Evolutionary conservation across 2,797 vertebrate species (phyloP).

Genomic region (Tapirus indicus): DNA sequence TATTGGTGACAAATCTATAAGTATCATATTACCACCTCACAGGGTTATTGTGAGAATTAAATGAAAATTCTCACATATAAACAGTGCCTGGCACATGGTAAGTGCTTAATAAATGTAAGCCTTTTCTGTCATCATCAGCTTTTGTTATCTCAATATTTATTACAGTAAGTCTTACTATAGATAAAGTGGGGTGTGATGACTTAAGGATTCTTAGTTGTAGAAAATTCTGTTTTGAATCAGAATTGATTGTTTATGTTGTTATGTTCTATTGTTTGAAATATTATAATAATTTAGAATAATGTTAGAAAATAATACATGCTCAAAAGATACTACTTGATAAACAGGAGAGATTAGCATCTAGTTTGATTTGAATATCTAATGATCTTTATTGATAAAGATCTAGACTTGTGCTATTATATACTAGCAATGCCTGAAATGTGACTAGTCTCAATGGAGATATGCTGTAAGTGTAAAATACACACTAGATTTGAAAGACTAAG

Average conservation of each 20-base stretch:
- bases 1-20: neutral
- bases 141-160: neutral
- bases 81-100: neutral
- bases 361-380: neutral
- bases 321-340: neutral
- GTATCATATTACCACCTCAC: neutral
- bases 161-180: neutral
- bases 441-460: neutral
- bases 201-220: conserved; percentile 14
- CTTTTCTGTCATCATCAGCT: neutral
- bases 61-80: neutral
- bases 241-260: neutral
- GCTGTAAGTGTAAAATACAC: neutral
- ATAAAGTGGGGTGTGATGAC: neutral
- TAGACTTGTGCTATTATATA: neutral
- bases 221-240: neutral
- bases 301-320: neutral
- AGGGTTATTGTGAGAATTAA: neutral
- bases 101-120: neutral
- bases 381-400: neutral
- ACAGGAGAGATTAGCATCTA: neutral
- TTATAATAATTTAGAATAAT: neutral
- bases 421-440: neutral
- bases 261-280: neutral
- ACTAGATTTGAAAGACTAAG: neutral